Base-by-base conservation (phyloP, 2,888 invertebrate genomes). In the Thecocarcelia acutangulata region DNA sequence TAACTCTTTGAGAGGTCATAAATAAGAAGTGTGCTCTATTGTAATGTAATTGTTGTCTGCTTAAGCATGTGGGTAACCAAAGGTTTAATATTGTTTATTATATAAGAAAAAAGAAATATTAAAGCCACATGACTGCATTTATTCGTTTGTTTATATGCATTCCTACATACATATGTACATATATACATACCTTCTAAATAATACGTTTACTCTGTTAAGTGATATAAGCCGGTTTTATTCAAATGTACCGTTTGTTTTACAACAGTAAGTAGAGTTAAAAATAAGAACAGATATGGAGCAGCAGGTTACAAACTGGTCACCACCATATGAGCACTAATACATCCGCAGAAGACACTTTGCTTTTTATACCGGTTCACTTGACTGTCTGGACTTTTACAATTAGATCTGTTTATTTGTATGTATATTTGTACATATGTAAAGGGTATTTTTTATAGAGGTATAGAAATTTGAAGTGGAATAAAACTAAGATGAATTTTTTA, bases 231-330 rank as follows among this genome's bases (percentile, higher is more conserved):
- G 85, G 85, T 84, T 84, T 80, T 54, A 75, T 63, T 77, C 79
- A n/a, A 77, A 83, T 83, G 83, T 84, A 85, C 85, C 84, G 85
- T 85, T 85, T 83, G 85, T 85, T 85, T 83, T 66, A 13, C 50
- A 80, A 17, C 59, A 42, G 66, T 50, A 61, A 73, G 37, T 56
- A 33, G 58, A 28, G 48, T 9, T 48, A 66, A 40, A 37, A 69
- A 69, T 19, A 72, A 68, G 64, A 80, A 76, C 72, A 72, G 74
- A 84, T 80, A 69, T 83, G 70, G 84, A 80, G 84, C 81, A 83
- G 76, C 85, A 84, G 80, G 84, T 84, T 85, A 83, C 40, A 69
- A 73, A 73, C 64, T 73, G 63, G 73, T 68, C 73, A 50, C 48
- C 13, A 58, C 73, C 81, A 81, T 50, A 69, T 58, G 40, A 28